Conservation (phyloP, 2,888 invertebrate genomes). For the Agrotis puta region DNA sequence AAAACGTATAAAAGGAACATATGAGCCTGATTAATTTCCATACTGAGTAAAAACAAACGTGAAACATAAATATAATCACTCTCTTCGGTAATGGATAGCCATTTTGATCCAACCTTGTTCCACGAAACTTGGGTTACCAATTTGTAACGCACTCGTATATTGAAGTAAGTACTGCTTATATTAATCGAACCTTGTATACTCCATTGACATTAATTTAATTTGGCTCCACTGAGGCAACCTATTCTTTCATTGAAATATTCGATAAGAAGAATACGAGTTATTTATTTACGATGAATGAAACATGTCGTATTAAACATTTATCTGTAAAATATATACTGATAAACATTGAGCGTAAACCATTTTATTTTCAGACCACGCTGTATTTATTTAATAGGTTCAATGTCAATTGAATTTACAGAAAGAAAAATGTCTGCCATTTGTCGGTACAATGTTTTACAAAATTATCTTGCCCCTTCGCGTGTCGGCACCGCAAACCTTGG, state of each 20-base stretch:
- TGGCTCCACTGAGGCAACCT: background rate
- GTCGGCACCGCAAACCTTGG: background rate
- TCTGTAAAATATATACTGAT: conserved; percentile 10
- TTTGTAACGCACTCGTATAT: conserved; percentile 17
- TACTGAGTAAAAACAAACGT: conserved; percentile 3
- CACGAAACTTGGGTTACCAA: conserved; percentile 31
- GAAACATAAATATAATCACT: conserved; percentile 18
- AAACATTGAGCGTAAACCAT: background rate
- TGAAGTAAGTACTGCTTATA: conserved; percentile 11
- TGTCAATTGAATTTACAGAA: conserved; percentile 29
- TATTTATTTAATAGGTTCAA: conserved; percentile 28
- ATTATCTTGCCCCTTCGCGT: background rate
- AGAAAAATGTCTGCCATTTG: background rate
- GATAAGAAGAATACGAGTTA: conserved; percentile 4
- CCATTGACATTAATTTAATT: conserved; percentile 23
- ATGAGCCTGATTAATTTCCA: conserved; percentile 4
- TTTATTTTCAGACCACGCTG: conserved; percentile 20
- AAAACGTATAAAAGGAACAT: background rate
- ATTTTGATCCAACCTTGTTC: conserved; percentile 27
- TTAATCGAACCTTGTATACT: conserved; percentile 1
- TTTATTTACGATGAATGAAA: background rate
- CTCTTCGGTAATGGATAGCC: conserved; percentile 24
- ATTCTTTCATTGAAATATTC: conserved; percentile 1
- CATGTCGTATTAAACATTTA: background rate
- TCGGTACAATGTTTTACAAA: background rate